phyloP scores from a whole-genome alignment of 2,113 vertebrate genomes.

The Carlito syrichta region DNA sequence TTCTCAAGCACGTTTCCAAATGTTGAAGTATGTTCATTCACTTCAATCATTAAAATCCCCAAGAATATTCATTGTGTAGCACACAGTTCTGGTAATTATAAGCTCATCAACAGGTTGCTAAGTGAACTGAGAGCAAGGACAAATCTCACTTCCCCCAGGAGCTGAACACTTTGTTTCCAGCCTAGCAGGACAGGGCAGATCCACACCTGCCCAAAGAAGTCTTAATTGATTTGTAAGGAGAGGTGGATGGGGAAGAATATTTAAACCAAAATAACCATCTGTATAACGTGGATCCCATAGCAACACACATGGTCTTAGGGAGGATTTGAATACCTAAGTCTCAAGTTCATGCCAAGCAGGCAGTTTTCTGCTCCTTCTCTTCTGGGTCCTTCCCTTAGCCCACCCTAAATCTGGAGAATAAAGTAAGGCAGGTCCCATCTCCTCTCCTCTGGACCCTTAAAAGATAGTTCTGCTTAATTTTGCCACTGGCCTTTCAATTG shows the following conservation, averaged over 20 bases:
- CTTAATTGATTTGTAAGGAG: conserved; percentile 41
- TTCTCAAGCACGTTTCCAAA: conserved; percentile 70
- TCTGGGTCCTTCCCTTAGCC: not conserved
- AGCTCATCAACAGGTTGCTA: conserved; percentile 69
- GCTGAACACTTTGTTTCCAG: conserved; percentile 30
- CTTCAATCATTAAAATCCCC: conserved; percentile 67
- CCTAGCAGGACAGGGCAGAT: not conserved
- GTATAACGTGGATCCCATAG: not conserved
- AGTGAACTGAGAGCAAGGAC: conserved; percentile 30
- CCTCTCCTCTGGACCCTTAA: not conserved
- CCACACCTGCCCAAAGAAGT: not conserved
- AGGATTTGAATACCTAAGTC: not conserved
- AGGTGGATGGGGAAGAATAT: not conserved
- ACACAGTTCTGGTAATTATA: conserved; percentile 65
- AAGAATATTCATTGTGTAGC: conserved; percentile 56
- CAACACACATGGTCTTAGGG: not conserved
- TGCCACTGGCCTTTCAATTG: not conserved
- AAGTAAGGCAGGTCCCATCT: not conserved
- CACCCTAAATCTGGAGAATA: not conserved
- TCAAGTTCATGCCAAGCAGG: not conserved
- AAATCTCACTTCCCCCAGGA: not conserved
- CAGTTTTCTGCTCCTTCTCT: not conserved
- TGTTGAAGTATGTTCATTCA: conserved; percentile 72
- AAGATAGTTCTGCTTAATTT: not conserved
- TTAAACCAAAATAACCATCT: conserved; percentile 28